Percentiles rank a stretch among this genome's conserved stretches.
phyloP scores from a whole-genome alignment of 2,113 vertebrate species.

The Patagioenas fasciata region DNA sequence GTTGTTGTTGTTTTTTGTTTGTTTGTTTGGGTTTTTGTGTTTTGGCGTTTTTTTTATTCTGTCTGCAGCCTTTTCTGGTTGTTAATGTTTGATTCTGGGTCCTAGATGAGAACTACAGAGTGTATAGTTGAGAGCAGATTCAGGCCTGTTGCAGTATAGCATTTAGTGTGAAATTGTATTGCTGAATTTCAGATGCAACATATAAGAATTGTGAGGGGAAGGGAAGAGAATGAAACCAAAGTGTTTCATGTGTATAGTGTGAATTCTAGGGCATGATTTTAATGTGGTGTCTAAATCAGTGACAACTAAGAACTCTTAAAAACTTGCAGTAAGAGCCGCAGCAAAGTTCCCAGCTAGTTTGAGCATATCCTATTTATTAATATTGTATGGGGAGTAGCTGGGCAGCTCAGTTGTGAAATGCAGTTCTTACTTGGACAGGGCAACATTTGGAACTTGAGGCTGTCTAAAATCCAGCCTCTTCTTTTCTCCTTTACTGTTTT shows the following conservation, averaged over 20 bases:
- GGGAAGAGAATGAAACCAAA: neutral
- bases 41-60: neutral
- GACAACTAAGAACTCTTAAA: neutral
- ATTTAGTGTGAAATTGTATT: neutral
- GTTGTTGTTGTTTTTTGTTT: no score
- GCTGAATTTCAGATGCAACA: neutral
- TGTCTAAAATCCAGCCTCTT: neutral
- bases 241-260: neutral
- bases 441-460: neutral
- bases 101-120: neutral
- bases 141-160: neutral
- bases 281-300: neutral
- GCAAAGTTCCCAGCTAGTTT: neutral
- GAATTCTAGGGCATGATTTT: neutral
- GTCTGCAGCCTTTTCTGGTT: neutral
- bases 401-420: neutral
- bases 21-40: no score
- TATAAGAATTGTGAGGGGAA: neutral
- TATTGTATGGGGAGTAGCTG: neutral
- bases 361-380: neutral
- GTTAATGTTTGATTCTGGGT: neutral
- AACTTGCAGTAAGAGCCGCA: neutral
- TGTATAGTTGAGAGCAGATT: neutral
- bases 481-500: neutral
- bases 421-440: neutral